Conservation (phyloP, 2,113 vertebrate species). For the Sylvia atricapilla region DNA sequence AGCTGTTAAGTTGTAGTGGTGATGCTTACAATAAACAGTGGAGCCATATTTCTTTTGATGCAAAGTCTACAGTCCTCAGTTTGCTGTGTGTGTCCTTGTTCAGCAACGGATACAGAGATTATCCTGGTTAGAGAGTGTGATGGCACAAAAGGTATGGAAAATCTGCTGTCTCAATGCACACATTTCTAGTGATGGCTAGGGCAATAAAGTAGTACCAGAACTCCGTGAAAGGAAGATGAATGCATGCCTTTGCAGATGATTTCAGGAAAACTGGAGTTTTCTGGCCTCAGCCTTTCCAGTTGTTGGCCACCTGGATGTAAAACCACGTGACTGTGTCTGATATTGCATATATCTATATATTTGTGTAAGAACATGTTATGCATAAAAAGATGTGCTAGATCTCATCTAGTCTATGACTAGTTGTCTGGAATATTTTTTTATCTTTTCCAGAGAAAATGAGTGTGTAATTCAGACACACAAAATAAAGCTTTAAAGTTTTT, state of each 20-base stretch:
- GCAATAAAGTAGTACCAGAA: background rate
- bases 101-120: background rate
- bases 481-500: background rate
- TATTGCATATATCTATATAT: background rate
- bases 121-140: background rate
- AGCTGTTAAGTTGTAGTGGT: background rate
- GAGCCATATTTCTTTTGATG: background rate
- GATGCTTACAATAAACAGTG: background rate
- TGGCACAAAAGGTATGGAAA: background rate
- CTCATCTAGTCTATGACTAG: background rate
- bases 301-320: background rate
- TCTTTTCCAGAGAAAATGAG: background rate
- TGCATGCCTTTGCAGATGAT: background rate
- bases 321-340: background rate
- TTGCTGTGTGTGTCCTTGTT: background rate
- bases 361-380: background rate
- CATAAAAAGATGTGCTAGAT: background rate
- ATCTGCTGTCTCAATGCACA: background rate
- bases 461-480: background rate
- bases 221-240: background rate
- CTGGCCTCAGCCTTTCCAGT: background rate
- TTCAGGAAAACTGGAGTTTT: background rate
- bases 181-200: background rate
- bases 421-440: background rate
- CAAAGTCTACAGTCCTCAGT: background rate